These are phyloP conservation scores for Taenaris catops DNA, from an alignment of 2,888 invertebrate genomes.

Conservation along the genomic window DNA sequence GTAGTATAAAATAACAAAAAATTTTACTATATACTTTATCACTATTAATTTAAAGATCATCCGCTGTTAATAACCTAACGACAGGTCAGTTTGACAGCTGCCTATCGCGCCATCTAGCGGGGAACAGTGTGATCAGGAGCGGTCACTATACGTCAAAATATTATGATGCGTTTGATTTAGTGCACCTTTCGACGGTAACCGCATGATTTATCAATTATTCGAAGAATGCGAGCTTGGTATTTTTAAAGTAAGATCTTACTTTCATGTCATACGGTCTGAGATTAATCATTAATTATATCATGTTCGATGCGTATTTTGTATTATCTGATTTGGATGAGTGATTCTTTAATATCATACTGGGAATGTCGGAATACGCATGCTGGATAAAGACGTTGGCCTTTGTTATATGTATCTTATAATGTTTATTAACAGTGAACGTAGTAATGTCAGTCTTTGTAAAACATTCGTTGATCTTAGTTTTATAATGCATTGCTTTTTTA, in stretches of 20 bases:
- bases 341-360: conserved; percentile 38
- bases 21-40: too few relatives aligned
- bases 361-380: conserved; percentile 22
- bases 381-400: conserved; percentile 14
- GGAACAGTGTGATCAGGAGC: conserved; percentile 65
- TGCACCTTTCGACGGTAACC: conserved; percentile 61
- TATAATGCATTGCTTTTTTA: too few relatives aligned
- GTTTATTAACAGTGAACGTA: neutral
- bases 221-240: conserved; percentile 67
- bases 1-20: too few relatives aligned
- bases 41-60: conserved; percentile 51
- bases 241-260: conserved; percentile 70
- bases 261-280: conserved; percentile 69
- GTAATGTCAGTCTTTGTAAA: too few relatives aligned
- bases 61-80: conserved; percentile 72
- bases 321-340: conserved; percentile 67
- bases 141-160: conserved; percentile 70
- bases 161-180: conserved; percentile 75
- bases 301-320: conserved; percentile 55
- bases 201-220: conserved; percentile 78
- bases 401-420: too few relatives aligned
- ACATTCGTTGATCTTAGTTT: too few relatives aligned
- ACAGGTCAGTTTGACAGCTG: conserved; percentile 71
- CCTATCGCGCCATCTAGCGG: conserved; percentile 75
- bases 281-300: conserved; percentile 72